phyloP scores from a whole-genome alignment of 2,888 invertebrate species.

The Eilema griseolum region DNA sequence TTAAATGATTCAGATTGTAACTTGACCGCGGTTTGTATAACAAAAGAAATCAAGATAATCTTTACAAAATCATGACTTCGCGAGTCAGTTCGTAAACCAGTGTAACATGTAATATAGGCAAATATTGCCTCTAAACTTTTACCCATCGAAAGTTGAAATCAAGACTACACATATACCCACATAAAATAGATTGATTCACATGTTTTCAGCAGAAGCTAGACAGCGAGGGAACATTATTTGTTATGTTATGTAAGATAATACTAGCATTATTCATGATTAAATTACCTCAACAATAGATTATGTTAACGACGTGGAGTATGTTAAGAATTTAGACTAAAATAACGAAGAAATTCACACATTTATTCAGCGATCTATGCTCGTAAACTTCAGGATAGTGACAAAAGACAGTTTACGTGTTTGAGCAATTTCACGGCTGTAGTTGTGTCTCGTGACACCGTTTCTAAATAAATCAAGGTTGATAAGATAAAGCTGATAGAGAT shows the following conservation, averaged over 20 bases:
- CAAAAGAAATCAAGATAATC: too few species aligned
- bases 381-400: background rate
- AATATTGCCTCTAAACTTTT: background rate
- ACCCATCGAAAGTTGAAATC: conserved; percentile 3
- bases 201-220: background rate
- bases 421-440: conserved; percentile 36
- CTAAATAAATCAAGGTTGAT: conserved; percentile 74
- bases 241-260: conserved; percentile 12
- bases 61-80: background rate
- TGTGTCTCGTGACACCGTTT: conserved; percentile 62
- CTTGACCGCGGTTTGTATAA: too few species aligned
- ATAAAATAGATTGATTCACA: background rate
- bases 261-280: conserved; percentile 7
- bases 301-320: conserved; percentile 21
- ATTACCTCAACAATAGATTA: conserved; percentile 1
- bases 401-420: conserved; percentile 11
- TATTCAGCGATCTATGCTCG: background rate
- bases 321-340: conserved; percentile 12
- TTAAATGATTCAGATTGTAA: background rate
- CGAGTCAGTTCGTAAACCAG: background rate
- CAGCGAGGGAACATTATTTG: background rate
- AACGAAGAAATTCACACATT: conserved; percentile 8
- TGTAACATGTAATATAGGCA: background rate
- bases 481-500: conserved; percentile 68
- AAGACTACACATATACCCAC: background rate